phyloP scores from a whole-genome alignment of 2,888 invertebrate species.

The Melitaea athalia region DNA sequence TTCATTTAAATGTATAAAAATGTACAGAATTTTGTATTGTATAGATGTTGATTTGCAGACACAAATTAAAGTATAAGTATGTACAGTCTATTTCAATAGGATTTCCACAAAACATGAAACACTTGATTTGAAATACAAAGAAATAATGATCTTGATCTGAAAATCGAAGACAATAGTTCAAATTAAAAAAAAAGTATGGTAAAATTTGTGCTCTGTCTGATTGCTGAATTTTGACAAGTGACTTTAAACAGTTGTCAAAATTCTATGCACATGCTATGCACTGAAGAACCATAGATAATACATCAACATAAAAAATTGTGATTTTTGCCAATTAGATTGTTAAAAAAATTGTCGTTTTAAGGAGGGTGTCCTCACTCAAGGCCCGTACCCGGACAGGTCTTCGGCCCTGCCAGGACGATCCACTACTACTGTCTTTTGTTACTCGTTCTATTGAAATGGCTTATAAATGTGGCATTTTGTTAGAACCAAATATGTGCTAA shows the following conservation, averaged over 20 bases:
- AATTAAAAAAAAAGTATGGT: no score
- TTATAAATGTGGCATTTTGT: constrained; percentile 26
- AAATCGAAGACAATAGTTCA: no score
- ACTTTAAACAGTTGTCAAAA: neutral
- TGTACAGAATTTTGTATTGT: constrained; percentile 34
- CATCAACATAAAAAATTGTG: no score
- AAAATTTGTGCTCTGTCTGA: neutral
- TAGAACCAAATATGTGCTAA: constrained; percentile 29
- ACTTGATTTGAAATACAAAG: no score
- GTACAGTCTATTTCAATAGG: constrained; percentile 1
- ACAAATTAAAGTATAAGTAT: constrained; percentile 27
- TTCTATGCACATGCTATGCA: no score
- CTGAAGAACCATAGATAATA: no score
- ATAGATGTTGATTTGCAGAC: constrained; percentile 27
- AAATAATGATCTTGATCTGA: no score
- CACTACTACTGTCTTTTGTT: neutral
- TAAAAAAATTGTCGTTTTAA: no score
- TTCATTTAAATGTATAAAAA: constrained; percentile 20
- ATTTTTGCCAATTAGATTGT: no score
- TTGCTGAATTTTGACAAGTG: neutral
- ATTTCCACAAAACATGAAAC: neutral
- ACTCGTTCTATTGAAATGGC: neutral
- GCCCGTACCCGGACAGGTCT: no score
- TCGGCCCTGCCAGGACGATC: no score
- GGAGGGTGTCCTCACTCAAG: no score